These are phyloP conservation scores for Baccha elongata DNA, from an alignment of 2,888 invertebrate genomes.

Conservation along the genomic window DNA sequence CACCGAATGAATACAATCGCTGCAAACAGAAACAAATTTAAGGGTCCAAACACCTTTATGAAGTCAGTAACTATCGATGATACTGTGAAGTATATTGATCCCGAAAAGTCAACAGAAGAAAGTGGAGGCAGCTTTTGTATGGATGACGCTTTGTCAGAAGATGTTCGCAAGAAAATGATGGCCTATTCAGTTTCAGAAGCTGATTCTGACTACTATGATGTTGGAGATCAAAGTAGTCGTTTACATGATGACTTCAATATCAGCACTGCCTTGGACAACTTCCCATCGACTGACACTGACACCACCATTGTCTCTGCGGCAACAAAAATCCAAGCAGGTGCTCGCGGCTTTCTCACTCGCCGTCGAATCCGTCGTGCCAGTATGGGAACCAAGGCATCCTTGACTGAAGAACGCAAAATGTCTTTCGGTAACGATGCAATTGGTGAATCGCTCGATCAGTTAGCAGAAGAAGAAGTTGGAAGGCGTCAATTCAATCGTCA, in stretches of 20 bases:
- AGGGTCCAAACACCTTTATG: constrained; percentile 72
- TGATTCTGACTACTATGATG: constrained; percentile 79
- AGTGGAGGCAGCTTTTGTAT: constrained; percentile 75
- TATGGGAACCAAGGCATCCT: constrained; percentile 77
- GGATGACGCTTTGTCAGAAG: constrained; percentile 78
- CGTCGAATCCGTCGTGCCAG: constrained; percentile 78
- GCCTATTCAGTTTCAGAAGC: constrained; percentile 80
- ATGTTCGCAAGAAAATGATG: constrained; percentile 80
- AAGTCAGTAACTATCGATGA: constrained; percentile 77
- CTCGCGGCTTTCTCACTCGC: constrained; percentile 79
- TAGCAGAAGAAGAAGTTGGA: constrained; percentile 78
- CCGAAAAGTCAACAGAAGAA: constrained; percentile 67
- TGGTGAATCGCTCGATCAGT: constrained; percentile 79
- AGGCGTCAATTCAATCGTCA: constrained; percentile 75
- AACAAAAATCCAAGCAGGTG: constrained; percentile 81
- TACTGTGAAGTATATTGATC: constrained; percentile 74
- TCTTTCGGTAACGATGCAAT: constrained; percentile 81
- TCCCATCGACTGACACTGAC: constrained; percentile 81
- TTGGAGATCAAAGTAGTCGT: constrained; percentile 31
- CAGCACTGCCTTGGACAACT: constrained; percentile 78
- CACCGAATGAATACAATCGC: constrained; percentile 77
- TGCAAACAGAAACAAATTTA: constrained; percentile 68
- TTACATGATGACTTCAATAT: constrained; percentile 78
- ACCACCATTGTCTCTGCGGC: constrained; percentile 80
- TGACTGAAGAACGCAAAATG: constrained; percentile 75